phyloP scores from a whole-genome alignment of 2,113 vertebrate species.

The Petaurus breviceps region DNA sequence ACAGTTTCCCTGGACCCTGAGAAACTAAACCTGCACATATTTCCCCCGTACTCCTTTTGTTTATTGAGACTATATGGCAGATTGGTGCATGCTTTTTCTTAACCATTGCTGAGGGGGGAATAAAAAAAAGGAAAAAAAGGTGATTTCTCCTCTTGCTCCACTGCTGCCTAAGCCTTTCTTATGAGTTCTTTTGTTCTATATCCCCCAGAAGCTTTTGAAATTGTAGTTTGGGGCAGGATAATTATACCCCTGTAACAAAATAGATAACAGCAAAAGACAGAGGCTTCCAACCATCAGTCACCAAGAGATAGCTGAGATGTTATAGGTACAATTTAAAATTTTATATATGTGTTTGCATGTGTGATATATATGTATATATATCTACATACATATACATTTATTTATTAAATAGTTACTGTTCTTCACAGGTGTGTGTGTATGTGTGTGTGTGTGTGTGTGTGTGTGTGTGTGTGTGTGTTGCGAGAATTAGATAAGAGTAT shows the following conservation, averaged over 20 bases:
- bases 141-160: neutral
- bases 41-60: neutral
- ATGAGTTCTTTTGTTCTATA: neutral
- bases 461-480: neutral
- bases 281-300: conserved; percentile 17
- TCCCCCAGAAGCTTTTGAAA: neutral
- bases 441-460: neutral
- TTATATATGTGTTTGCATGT: neutral
- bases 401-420: neutral
- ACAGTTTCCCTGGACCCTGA: neutral
- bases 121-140: neutral
- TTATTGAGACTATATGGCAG: conserved; percentile 14
- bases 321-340: neutral
- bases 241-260: neutral
- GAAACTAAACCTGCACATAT: neutral
- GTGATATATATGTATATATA: no score
- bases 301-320: fast-evolving
- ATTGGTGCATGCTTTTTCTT: neutral
- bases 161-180: neutral
- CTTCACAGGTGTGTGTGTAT: neutral
- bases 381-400: neutral
- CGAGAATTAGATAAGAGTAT: neutral
- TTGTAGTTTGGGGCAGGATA: neutral
- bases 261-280: neutral
- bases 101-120: neutral